A percentile compares a stretch with the other conserved stretches of the same genome.
Evolutionary conservation across 2,113 vertebrate species (phyloP).

Genomic region (Oxygymnocypris stewartii): DNA sequence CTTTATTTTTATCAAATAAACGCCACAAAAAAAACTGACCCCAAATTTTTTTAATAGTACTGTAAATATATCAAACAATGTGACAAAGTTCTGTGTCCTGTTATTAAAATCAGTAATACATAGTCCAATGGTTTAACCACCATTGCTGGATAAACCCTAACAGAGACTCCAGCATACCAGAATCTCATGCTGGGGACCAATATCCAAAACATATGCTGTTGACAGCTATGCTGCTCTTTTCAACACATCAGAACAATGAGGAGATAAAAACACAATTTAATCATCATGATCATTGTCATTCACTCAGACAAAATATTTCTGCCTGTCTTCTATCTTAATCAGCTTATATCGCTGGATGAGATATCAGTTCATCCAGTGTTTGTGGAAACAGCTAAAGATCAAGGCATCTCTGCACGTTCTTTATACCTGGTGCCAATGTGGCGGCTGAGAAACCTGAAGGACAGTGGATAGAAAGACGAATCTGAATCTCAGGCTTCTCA

Average conservation of each 20-base stretch:
- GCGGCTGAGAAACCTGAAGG: background rate
- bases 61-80: too few relatives aligned
- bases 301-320: constrained; percentile 12
- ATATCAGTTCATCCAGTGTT: constrained; percentile 26
- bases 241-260: too few relatives aligned
- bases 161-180: background rate
- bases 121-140: too few relatives aligned
- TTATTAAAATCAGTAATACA: too few relatives aligned
- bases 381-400: constrained; percentile 6
- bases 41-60: too few relatives aligned
- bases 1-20: too few relatives aligned
- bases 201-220: background rate
- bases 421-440: background rate
- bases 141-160: background rate
- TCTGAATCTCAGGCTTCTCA: constrained; percentile 29
- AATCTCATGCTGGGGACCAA: background rate
- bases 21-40: too few relatives aligned
- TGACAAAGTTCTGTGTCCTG: too few relatives aligned
- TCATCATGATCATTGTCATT: background rate
- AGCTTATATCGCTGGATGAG: background rate
- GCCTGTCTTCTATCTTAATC: background rate
- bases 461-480: background rate
- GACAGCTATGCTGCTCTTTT: background rate
- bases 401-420: background rate
- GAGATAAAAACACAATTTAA: background rate